Evolutionary conservation across 1,140 invertebrate species (phyloP), one percentile per base, ranked within the genome.

Genomic region (Frieseomelitta varia): DNA sequence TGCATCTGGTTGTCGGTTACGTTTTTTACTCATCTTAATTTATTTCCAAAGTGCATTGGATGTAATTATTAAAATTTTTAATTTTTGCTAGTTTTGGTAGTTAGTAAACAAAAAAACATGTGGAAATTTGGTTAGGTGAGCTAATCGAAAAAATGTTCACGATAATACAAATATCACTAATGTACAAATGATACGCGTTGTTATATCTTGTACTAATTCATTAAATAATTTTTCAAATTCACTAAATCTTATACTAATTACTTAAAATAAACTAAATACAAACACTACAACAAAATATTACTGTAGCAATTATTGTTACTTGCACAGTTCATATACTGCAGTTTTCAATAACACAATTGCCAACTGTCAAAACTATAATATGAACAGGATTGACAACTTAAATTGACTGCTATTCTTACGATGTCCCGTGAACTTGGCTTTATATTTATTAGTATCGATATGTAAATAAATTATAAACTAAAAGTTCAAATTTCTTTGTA

Each of bases 1-100:
- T 74, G 94, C 94, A 39, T 94, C 95, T 8, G 95, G 95, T 85
- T 96, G 96, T 78, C 95, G 95, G 89, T 96, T 96, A 92, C 96
- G 96, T 93, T 96, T 97, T 93, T 96, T 96, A 91, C 86, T 90
- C 92, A 93, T 93, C 69, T 84, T 17, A 24, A 47, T 19, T 30
- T 63, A 47, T 81, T 58, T 39, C 6, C 21, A 61, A 80, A 58
- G 27, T n/a, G n/a, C 19, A 85, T 56, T 0, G 17, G 61, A 63
- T 19, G 4, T 10, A 72, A 65, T 53, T 56, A 19, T 30, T n/a
- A 61, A 0, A 19, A 58, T 19, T 53, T 19, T 51, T 30, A 34
- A 47, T 58, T 19, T 61, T n/a, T 17, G 4, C 1, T 19, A 15
- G n/a, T n/a, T 4, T 34, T 39, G n/a, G 21, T 15, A 56, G 6